phyloP scores from a whole-genome alignment of 2,113 vertebrate genomes.

The Physeter macrocephalus region DNA sequence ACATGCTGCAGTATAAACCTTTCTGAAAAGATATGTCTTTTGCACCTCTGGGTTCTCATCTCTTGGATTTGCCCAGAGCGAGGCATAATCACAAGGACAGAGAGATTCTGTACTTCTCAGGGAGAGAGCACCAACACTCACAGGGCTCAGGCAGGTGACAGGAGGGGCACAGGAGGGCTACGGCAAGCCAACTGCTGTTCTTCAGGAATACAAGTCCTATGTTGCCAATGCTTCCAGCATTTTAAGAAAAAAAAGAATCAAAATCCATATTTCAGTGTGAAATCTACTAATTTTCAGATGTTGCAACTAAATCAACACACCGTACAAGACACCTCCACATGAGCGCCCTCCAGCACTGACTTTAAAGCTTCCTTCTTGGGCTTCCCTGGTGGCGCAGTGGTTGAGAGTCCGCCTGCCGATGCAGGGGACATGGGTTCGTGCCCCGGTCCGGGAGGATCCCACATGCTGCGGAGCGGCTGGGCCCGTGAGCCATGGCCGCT shows the following conservation, averaged over 20 bases:
- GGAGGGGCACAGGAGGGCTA: not conserved
- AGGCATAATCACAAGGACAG: not conserved
- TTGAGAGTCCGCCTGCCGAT: too few species aligned
- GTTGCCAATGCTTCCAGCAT: not conserved
- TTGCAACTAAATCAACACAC: not conserved
- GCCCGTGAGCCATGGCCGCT: too few species aligned
- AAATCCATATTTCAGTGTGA: not conserved
- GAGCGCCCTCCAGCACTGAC: not conserved
- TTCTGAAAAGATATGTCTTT: not conserved
- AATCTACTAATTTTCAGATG: not conserved
- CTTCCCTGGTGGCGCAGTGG: too few species aligned
- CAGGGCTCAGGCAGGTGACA: not conserved
- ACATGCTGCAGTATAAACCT: not conserved
- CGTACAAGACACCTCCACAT: accelerated
- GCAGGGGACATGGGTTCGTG: too few species aligned
- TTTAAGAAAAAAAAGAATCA: not conserved
- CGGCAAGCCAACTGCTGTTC: not conserved
- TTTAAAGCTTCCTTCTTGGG: not conserved
- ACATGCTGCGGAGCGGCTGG: too few species aligned
- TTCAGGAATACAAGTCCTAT: not conserved
- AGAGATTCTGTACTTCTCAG: not conserved
- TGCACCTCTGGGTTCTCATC: not conserved
- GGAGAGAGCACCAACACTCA: accelerated
- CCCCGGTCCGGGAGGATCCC: too few species aligned
- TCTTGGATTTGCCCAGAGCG: not conserved